Evolutionary conservation across 2,888 invertebrate species (phyloP).

Genomic region (Pegoplata infirma): DNA sequence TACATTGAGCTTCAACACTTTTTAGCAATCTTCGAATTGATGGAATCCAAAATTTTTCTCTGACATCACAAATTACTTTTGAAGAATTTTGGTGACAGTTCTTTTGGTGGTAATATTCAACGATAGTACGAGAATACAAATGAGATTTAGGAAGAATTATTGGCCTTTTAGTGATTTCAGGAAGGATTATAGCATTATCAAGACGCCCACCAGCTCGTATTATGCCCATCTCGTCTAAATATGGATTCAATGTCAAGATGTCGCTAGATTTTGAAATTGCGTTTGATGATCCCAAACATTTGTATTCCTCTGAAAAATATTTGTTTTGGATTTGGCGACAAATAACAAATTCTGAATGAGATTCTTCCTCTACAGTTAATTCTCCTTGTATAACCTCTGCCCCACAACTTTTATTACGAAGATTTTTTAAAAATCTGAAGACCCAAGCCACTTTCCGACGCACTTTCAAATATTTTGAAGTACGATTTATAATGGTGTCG

Average conservation of each 20-base stretch:
- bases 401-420: background rate
- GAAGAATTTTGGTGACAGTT: background rate
- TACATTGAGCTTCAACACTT: background rate
- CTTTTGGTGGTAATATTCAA: background rate
- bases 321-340: conserved; percentile 1
- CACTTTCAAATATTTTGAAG: background rate
- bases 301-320: background rate
- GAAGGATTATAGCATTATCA: background rate
- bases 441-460: background rate
- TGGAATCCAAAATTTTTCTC: conserved; percentile 45
- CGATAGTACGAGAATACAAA: background rate
- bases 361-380: conserved; percentile 7
- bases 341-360: background rate
- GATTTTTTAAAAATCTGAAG: background rate
- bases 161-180: background rate
- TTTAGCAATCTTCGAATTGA: conserved; percentile 21
- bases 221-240: background rate
- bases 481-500: background rate
- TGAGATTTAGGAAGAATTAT: background rate
- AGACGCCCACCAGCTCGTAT: conserved; percentile 10
- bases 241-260: conserved; percentile 3
- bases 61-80: background rate
- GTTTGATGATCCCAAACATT: background rate
- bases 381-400: background rate
- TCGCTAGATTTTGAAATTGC: background rate